Evolutionary conservation across 2,888 invertebrate genomes (phyloP).

Genomic region (Pammene fasciana): DNA sequence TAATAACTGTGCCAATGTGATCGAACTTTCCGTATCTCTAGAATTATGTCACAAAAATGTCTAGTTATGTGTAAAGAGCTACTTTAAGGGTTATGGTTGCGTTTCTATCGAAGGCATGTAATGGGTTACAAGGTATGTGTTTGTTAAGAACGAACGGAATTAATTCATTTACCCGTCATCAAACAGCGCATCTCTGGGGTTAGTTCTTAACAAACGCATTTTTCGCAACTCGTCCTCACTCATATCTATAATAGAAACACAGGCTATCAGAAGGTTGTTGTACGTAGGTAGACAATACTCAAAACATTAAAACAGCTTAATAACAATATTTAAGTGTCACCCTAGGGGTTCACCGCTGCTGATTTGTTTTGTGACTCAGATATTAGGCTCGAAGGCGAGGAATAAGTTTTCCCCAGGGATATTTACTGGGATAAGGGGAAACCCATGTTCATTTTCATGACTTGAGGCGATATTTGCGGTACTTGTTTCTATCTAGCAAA

Average conservation of each 20-base stretch:
- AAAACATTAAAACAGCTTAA: neutral
- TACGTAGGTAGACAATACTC: neutral
- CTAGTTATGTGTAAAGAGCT: too few relatives aligned
- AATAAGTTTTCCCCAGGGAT: constrained; percentile 19
- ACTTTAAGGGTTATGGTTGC: too few relatives aligned
- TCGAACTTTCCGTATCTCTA: too few relatives aligned
- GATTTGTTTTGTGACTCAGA: constrained; percentile 8
- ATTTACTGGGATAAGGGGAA: constrained; percentile 10
- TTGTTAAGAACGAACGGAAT: too few relatives aligned
- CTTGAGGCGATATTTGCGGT: constrained; percentile 19
- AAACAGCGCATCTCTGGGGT: too few relatives aligned
- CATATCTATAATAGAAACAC: neutral
- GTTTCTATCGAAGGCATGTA: too few relatives aligned
- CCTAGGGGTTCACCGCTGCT: neutral
- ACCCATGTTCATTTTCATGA: constrained; percentile 28
- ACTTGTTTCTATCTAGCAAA: constrained; percentile 1
- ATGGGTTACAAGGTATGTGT: too few relatives aligned
- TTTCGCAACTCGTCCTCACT: too few relatives aligned
- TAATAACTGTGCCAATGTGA: too few relatives aligned
- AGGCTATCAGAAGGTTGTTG: neutral
- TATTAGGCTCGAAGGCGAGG: constrained; percentile 15
- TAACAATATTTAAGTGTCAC: neutral
- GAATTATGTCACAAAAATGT: too few relatives aligned
- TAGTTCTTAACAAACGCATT: too few relatives aligned
- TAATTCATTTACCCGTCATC: too few relatives aligned